Evolutionary conservation across 2,888 invertebrate genomes (phyloP), one percentile per base, ranked within the genome.

Genomic region (Pammene aurita): DNA sequence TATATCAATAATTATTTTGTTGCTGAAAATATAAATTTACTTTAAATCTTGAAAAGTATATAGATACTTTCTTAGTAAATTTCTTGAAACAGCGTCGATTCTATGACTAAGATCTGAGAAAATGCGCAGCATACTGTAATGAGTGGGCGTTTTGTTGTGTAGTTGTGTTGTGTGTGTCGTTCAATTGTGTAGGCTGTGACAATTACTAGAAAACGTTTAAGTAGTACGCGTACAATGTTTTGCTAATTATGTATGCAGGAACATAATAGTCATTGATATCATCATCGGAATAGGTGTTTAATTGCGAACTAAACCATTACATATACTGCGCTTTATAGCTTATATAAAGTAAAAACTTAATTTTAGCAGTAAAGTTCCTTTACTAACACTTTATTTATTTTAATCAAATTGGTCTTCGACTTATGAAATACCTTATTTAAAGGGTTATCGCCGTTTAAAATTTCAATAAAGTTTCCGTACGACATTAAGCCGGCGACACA

Each of bases 401-500:
- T 61, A 18, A 50, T 50, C 14, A 34, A 46, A 60, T 16, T 38
- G 14, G 13, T 18, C 34, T 57, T 44, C 11, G 52, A 38, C 10
- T 11, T 50, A 60, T 69, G 46, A 54, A 54, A 52, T 64, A 64
- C 52, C 68, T 56, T 57, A 69, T 62, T 57, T 69, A 69, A 42
- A 60, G 58, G 52, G 34, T 65, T 71, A 71, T 69, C 65, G 41
- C 65, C 38, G 42, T 62, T 71, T 71, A 68, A 71, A 68, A 60
- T 65, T 71, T 71, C 66, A 68, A 66, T 71, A 69, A 68, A 65
- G 46, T 69, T 65, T 65, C 46, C 46, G 54, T 46, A 75, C 78
- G 75, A 76, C 75, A 77, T 85, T 82, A 85, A 85, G 83, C 82
- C 80, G 73, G 78, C 80, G 79, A 80, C 83, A 70, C 72, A 83